phyloP scores from a whole-genome alignment of 2,797 vertebrate species.

The Falco naumanni region DNA sequence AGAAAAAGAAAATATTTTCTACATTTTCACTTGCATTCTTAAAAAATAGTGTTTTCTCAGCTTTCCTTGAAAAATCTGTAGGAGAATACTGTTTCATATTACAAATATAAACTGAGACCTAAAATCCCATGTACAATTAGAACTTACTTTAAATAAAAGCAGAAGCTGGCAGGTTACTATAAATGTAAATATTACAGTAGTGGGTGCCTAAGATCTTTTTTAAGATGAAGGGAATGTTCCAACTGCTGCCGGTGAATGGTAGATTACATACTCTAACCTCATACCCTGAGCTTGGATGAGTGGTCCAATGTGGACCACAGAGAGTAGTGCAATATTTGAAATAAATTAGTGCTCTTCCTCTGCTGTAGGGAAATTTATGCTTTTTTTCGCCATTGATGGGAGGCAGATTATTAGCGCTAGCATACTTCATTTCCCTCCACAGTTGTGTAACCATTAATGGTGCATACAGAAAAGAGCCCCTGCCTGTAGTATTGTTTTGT shows the following conservation, averaged over 20 bases:
- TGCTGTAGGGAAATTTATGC: background rate
- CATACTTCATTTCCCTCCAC: background rate
- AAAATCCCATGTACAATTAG: constrained; percentile 25
- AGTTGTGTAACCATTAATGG: background rate
- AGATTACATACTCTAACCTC: background rate
- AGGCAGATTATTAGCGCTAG: background rate
- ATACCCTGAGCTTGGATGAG: background rate
- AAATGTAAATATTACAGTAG: constrained; percentile 8
- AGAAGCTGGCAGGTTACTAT: constrained; percentile 44
- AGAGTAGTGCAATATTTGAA: background rate
- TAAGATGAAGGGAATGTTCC: background rate
- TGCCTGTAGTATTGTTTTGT: background rate
- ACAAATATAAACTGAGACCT: constrained; percentile 30
- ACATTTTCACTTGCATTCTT: background rate
- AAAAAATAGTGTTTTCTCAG: constrained; percentile 2
- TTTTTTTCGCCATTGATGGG: background rate
- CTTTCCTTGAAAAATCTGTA: constrained; percentile 46
- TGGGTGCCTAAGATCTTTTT: constrained; percentile 9
- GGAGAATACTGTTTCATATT: constrained; percentile 27
- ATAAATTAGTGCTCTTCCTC: background rate
- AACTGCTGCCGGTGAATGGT: background rate
- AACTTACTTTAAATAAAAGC: constrained; percentile 33
- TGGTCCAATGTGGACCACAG: background rate
- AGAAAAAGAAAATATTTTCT: background rate
- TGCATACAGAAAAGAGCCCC: background rate